These are phyloP conservation scores for Uropetala carovei DNA, from an alignment of 2,888 invertebrate genomes.

Conservation along the genomic window DNA sequence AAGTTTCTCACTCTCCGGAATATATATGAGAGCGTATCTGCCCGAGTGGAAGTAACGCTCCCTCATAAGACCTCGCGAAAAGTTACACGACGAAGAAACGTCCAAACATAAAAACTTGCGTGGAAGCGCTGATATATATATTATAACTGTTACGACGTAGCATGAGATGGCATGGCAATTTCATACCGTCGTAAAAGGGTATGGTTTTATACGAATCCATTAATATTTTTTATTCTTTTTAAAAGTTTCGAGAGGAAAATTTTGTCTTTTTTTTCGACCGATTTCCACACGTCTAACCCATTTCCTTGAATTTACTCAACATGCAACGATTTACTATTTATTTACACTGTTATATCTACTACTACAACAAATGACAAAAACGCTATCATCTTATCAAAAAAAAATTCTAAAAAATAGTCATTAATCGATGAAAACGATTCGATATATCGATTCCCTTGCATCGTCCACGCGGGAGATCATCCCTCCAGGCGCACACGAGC, in stretches of 20 bases:
- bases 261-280: too few relatives aligned
- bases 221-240: too few relatives aligned
- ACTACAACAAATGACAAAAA: background rate
- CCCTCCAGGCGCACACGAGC: background rate
- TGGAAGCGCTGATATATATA: too few relatives aligned
- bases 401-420: too few relatives aligned
- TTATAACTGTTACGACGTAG: background rate
- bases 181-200: background rate
- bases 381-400: background rate
- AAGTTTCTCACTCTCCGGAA: background rate
- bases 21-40: background rate
- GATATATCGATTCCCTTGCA: background rate
- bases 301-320: background rate
- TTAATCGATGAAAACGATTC: background rate
- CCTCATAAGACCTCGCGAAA: background rate
- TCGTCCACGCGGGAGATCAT: background rate
- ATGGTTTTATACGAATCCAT: background rate
- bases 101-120: background rate
- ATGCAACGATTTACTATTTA: background rate
- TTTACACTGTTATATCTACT: background rate
- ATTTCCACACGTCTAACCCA: too few relatives aligned
- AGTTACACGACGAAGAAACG: slow-evolving; percentile 8
- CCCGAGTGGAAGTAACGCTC: slow-evolving; percentile 7
- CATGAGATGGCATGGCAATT: background rate
- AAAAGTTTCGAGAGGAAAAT: too few relatives aligned